phyloP scores from a whole-genome alignment of 2,113 vertebrate species.

The Pogona vitticeps region DNA sequence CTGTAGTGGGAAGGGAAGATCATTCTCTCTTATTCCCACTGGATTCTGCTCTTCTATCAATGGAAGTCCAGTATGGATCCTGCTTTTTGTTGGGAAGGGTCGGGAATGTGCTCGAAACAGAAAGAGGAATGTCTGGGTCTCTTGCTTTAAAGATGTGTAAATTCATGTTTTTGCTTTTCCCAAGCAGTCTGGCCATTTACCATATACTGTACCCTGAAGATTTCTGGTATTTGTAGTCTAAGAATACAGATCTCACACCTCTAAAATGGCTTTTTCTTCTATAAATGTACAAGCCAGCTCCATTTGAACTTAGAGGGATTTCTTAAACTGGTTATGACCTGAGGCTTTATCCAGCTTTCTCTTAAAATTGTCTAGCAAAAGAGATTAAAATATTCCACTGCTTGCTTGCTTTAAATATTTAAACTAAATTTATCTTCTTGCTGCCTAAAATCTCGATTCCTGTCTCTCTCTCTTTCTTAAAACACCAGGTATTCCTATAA shows the following conservation, averaged over 20 bases:
- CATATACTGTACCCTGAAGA: no score
- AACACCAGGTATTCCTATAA: background rate
- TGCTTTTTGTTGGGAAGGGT: no score
- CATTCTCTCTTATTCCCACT: no score
- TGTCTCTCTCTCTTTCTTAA: background rate
- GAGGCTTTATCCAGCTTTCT: background rate
- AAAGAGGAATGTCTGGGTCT: background rate
- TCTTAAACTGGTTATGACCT: background rate
- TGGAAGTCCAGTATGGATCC: no score
- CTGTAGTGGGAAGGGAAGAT: no score
- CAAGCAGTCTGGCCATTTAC: no score
- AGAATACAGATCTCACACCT: no score
- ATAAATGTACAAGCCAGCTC: background rate
- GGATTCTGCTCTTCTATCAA: no score
- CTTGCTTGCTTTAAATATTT: background rate
- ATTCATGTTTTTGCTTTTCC: no score
- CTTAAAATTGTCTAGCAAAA: background rate
- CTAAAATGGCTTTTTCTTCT: background rate
- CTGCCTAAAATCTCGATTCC: background rate
- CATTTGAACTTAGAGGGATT: background rate
- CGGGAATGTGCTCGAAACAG: no score
- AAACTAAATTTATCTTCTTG: background rate
- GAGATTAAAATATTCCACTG: background rate
- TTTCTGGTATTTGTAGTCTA: no score
- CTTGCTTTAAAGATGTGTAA: no score